Evolutionary conservation across 1,140 invertebrate genomes (phyloP), one percentile per base, ranked within the genome.

Genomic region (Ceratoteleas bidentatus): DNA sequence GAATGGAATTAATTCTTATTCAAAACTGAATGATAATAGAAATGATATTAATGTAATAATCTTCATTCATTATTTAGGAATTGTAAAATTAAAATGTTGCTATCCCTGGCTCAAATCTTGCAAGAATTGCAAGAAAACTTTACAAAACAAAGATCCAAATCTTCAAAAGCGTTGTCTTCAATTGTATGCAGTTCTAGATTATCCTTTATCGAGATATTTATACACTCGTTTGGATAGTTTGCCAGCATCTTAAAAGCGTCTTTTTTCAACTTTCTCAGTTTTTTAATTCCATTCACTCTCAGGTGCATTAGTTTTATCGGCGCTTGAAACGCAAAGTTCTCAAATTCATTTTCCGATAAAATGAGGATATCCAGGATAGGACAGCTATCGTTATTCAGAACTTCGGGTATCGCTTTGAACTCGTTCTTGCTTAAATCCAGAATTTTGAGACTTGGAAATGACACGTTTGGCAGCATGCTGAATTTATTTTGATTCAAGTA

Each of bases 401-500:
- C 62, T 62, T 82, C 24, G 14, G 90, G 87, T 57, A 91, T 81
- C 13, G 13, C 50, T 40, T 82, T 77, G 24, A 93, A 83, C 62
- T 91, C 89, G 80, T 94, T 94, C 57, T 91, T 87, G 0, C 93
- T 93, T 6, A 93, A 60, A 78, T 94, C 93, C 5, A 94, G 56
- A 32, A 87, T 90, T 87, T 90, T 88, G 11, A 93, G 79, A 8
- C 69, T 69, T 3, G 79, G n/a, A 11, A 86, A 56, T 38, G 50
- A 54, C 11, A 80, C 34, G 36, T 88, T 64, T 34, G 86, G 85
- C 40, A 90, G 84, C 13, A 34, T 43, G 2, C 57, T 73, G 45
- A 90, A 78, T 6, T 13, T 54, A 70, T 91, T 91, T 40, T 80
- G 73, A 53, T 86, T 88, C 9, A 91, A 36, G 61, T 90, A 88